Base-by-base conservation (phyloP, 2,888 invertebrate species). In the Neoitamus cyanurus region DNA sequence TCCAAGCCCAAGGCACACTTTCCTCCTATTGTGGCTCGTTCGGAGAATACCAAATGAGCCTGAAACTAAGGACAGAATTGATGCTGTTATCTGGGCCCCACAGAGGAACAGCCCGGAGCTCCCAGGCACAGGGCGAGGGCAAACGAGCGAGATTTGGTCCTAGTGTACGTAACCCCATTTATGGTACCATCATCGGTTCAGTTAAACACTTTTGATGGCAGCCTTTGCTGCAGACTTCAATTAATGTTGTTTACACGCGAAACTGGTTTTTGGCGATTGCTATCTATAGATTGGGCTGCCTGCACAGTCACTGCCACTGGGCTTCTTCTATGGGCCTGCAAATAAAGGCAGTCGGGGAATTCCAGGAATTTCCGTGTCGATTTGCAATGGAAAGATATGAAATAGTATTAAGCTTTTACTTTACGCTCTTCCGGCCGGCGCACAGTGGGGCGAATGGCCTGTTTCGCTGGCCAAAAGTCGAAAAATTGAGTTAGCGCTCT, bases 171-270 rank as follows among this genome's bases (percentile, higher is more conserved):
- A 73, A 30, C 73, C 31, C 73, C 73, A 73, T 73, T 73, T 73
- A 73, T 34, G 73, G 36, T 73, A 36, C 73, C 73, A 73, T 73
- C 34, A 36, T 34, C 20, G 73, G 73, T 36, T 73, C 34, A 73
- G 73, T 73, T 73, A 73, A 73, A 73, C 73, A 73, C 34, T 36
- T 73, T 73, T 73, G 73, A 34, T 30, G 34, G 36, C 31, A 7
- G 9, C 25, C 36, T 20, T 36, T 73, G 36, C 20, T 36, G 73
- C 36, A 75, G 75, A 42, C 75, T 75, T 75, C 75, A 75, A 73
- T 73, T 73, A 73, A 73, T 73, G 73, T 36, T 73, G 73, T 73
- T 73, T 73, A 73, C 73, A 73, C 73, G 31, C 73, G 73, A 15
- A 73, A 73, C 73, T 36, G 73, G 73, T 73, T 73, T 73, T 73